Evolutionary conservation across 1,140 invertebrate species (phyloP), one percentile per base, ranked within the genome.

Genomic region (Planococcus citri): DNA sequence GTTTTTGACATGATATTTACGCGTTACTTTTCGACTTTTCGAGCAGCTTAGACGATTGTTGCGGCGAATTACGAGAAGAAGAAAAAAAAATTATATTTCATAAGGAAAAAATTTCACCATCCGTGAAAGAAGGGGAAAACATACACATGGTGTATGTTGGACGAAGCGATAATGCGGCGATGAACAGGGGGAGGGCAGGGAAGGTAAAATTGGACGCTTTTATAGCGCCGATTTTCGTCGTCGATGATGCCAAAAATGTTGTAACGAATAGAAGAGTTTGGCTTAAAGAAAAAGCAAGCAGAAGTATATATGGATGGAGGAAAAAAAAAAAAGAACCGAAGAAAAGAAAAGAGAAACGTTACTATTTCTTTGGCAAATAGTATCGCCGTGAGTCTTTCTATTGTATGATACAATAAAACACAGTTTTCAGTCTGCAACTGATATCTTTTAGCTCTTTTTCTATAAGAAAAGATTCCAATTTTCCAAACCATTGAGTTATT

Each of bases 401-500:
- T 51, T 51, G 41, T 51, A 51, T 51, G 41, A 17, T 51, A 51
- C 41, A 51, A 51, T 51, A 51, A 51, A 51, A 51, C 41, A 51
- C 41, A 51, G 41, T 51, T 51, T 51, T 51, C 41, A 51, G 41
- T 51, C 41, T 51, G 41, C 41, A 51, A 51, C 41, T 51, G 41
- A 51, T 51, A 51, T 51, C 41, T 51, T 51, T 51, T 51, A 51
- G 41, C 41, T 51, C 6, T 51, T 33, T 51, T 51, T 51, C 41
- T 51, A 51, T 51, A 51, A 51, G 41, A 51, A 51, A 51, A 51
- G 41, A 51, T 51, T 51, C 41, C 41, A 51, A 51, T 51, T 51
- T 51, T 51, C 41, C 41, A 51, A 51, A 51, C 41, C 41, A 51
- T 51, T 51, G 41, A 51, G 41, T 51, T 51, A 51, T 51, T 51